phyloP scores from a whole-genome alignment of 2,113 vertebrate genomes.

The Oriolus oriolus region DNA sequence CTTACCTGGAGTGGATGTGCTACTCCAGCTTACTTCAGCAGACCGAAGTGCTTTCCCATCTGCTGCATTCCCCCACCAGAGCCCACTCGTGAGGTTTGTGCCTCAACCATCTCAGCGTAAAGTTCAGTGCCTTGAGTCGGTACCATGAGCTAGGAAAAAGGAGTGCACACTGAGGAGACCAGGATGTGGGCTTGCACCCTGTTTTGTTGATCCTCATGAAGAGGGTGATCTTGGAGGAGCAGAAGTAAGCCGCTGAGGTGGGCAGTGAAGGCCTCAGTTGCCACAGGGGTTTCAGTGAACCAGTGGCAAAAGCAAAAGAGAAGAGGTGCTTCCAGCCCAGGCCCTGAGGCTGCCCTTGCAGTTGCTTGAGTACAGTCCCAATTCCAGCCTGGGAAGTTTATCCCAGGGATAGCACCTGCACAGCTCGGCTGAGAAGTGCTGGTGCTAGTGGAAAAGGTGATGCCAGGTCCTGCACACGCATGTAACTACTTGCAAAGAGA shows the following conservation, averaged over 20 bases:
- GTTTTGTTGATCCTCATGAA: neutral
- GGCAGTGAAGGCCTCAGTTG: neutral
- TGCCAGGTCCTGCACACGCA: neutral
- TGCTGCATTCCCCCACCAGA: neutral
- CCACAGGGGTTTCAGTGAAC: neutral
- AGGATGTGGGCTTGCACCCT: neutral
- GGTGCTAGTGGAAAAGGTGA: neutral
- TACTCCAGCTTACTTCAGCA: neutral
- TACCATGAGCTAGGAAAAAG: neutral
- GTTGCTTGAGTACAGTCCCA: neutral
- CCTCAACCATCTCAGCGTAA: neutral
- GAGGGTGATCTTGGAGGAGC: neutral
- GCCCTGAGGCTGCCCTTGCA: neutral
- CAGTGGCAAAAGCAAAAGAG: neutral
- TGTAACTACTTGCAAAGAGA: neutral
- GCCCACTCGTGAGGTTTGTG: neutral
- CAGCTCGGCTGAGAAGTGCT: neutral
- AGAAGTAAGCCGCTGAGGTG: neutral
- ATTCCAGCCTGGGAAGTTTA: neutral
- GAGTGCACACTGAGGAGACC: neutral
- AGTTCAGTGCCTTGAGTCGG: neutral
- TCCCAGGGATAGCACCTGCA: neutral
- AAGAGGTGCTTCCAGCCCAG: neutral
- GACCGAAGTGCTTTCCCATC: neutral
- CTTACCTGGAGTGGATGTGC: neutral